A percentile compares a stretch with the other conserved stretches of the same genome.
phyloP scores from a whole-genome alignment of 2,888 invertebrate species.

The Melangyna quadrimaculata region DNA sequence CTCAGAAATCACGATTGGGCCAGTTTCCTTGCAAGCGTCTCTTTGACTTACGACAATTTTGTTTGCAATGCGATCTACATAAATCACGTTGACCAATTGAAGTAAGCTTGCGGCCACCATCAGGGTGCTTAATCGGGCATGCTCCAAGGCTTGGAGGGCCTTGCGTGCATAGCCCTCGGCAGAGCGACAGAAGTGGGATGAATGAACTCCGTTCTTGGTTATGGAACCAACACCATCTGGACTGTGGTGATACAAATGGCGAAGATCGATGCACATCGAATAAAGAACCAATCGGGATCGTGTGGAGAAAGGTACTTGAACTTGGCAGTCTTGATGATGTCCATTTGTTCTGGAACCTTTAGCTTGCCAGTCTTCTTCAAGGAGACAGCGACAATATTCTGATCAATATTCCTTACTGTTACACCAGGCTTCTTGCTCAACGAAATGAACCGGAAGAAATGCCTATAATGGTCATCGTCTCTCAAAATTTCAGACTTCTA shows the following conservation, averaged over 20 bases:
- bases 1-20: constrained; percentile 80
- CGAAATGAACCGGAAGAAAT: constrained; percentile 81
- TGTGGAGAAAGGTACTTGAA: constrained; percentile 99
- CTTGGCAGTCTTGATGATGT: constrained; percentile 96
- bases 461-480: no score
- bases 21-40: constrained; percentile 82
- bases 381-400: constrained; percentile 97
- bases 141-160: constrained; percentile 95
- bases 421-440: constrained; percentile 91
- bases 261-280: constrained; percentile 95
- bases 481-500: no score
- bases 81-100: constrained; percentile 96
- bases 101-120: constrained; percentile 94
- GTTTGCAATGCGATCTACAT: constrained; percentile 98
- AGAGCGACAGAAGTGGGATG: constrained; percentile 96
- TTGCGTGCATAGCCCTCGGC: constrained; percentile 89
- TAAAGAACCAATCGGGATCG: constrained; percentile 99
- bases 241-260: constrained; percentile 97
- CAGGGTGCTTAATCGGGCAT: constrained; percentile 91
- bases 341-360: constrained; percentile 98
- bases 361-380: constrained; percentile 98
- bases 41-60: constrained; percentile 91
- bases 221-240: constrained; percentile 98
- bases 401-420: constrained; percentile 99
- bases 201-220: constrained; percentile 97